Base-by-base conservation (phyloP, 1,140 invertebrate genomes). In the Thrips palmi region DNA sequence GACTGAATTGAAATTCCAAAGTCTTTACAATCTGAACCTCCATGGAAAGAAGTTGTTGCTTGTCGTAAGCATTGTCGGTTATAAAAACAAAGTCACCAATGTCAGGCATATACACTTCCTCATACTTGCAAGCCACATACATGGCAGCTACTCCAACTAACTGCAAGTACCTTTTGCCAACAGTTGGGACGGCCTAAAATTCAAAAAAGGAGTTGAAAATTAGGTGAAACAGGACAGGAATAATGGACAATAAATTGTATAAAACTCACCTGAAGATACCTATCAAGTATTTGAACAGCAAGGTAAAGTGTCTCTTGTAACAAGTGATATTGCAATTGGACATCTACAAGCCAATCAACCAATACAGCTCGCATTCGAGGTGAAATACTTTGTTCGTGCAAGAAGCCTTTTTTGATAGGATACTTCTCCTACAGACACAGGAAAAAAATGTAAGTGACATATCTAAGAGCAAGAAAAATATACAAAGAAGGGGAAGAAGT, bases 271-370 rank as follows among this genome's bases (percentile, higher is more conserved):
- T 91, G 83, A 44, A 94, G 66, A 64, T 85, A 96, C 48, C 85
- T 65, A 62, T 97, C 92, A 45, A 94, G 69, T 15, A 92, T 79
- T 36, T 78, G 73, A 31, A 94, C 73, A 30, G 85, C 77, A 46
- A 96, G 60, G 55, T 88, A 87, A 19, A 94, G 70, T 2, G 91
- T 96, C 58, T 97, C 92, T 47, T 80, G 71, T n/a, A 80, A 59
- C 10, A 96, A 60, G 43, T 74, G 72, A 53, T 96, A 97, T 53
- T 86, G 77, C 41, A 68, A 59, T 51, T 94, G 88, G 10, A 96
- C 86, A 52, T 93, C 86, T 15, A 92, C 76, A 18, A 97, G 59
- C 92, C 92, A 97, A 56, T 97, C 87, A 42, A 97, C 65, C 1
- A 92, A 61, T 24, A 91, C 77, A 5, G 73, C 62, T 41, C 93